Base-by-base conservation (phyloP, 2,113 vertebrate species). In the Mus pahari region DNA sequence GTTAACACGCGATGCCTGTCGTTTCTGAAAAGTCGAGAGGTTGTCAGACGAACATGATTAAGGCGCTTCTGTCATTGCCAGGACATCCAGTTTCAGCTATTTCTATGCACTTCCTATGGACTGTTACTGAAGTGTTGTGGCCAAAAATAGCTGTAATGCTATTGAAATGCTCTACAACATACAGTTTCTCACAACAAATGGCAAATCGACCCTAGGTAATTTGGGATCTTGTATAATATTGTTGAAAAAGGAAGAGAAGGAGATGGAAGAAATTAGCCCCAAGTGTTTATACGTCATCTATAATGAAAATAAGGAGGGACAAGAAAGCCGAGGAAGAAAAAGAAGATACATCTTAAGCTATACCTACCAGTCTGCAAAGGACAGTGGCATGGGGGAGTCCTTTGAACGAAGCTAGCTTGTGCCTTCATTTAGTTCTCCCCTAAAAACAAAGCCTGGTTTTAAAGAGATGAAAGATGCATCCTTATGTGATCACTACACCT, bases 91-190 rank as follows among this genome's bases (percentile, higher is more conserved):
- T 81, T 88, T 87, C 42, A 94, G 62, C n/a, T 82, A n/a, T 78
- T 90, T 87, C 16, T 33, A 50, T 58, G 20, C 58, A 4, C 17
- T 68, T 90, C 71, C 60, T 93, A n/a, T 55, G 90, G 91, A 86
- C 45, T 94, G 70, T 88, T 93, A 92, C 16, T 62, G 89, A 89
- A 86, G 4, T 28, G 83, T 31, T 82, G 33, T 20, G 33, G 31
- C 28, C 28, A 58, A 53, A 53, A 82, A 86, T 74, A 28, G 86
- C 5, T 16, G 1, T 60, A 89, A 90, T 60, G 66, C 33, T 83
- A 83, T 75, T 91, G 60, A 3, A 58, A 68, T 91, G 28, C 62
- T 94, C 92, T 91, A 28, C 62, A 97, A 60, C 58, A 91, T 33
- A 36, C 2, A 5, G 92, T 87, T 87, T 94, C 91, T 91, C 62